Conservation (phyloP, 2,113 vertebrate species). For the Phoenicopterus ruber region DNA sequence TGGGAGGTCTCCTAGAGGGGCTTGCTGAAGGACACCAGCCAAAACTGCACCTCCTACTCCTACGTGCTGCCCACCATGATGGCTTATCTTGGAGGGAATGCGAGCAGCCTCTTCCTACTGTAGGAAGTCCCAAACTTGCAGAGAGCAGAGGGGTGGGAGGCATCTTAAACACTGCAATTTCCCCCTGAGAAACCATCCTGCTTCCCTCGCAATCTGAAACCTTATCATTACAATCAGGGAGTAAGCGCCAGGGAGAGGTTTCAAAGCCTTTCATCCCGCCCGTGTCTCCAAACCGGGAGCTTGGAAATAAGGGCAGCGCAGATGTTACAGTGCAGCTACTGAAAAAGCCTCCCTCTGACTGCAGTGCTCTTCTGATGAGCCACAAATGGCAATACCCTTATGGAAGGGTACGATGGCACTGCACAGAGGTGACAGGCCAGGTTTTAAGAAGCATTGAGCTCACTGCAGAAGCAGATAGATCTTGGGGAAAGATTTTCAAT, state of each 20-base stretch:
- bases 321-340: not conserved
- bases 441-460: not conserved
- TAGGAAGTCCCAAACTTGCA: not conserved
- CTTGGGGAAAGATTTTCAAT: not conserved
- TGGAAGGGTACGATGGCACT: fast-evolving
- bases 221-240: not conserved
- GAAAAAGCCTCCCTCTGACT: not conserved
- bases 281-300: not conserved
- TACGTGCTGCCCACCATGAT: fast-evolving
- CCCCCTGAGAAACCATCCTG: not conserved
- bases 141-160: not conserved
- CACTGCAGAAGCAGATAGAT: not conserved
- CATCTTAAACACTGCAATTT: not conserved
- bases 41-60: not conserved
- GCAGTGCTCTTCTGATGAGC: not conserved
- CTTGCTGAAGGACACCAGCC: not conserved
- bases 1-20: not conserved
- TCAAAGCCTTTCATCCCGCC: not conserved
- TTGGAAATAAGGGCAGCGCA: not conserved
- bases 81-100: not conserved
- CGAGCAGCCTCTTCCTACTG: not conserved
- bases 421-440: not conserved
- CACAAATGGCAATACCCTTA: not conserved
- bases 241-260: not conserved
- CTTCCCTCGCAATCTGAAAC: not conserved